Evolutionary conservation across 2,113 vertebrate genomes (phyloP).

Genomic region (Nicator chloris): DNA sequence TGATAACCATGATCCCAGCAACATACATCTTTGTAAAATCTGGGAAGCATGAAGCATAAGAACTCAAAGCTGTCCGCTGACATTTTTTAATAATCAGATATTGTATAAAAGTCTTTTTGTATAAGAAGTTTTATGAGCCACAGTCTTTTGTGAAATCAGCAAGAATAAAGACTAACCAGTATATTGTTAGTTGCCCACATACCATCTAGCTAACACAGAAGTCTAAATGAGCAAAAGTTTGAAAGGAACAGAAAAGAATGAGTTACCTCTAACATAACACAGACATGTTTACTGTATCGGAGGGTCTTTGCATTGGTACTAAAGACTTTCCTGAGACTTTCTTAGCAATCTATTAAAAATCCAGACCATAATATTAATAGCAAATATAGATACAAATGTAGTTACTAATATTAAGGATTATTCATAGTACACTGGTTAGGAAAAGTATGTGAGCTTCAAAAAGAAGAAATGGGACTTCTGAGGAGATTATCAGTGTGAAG

Average conservation of each 20-base stretch:
- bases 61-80: neutral
- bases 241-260: neutral
- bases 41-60: neutral
- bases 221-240: neutral
- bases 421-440: neutral
- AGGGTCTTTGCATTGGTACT: neutral
- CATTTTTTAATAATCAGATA: neutral
- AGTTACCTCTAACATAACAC: neutral
- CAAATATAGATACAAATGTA: neutral
- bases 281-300: neutral
- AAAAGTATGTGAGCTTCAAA: neutral
- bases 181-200: neutral
- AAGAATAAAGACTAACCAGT: neutral
- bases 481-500: neutral
- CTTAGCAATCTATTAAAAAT: neutral
- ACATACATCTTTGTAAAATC: conserved; percentile 6
- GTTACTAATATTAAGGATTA: neutral
- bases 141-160: neutral
- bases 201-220: neutral
- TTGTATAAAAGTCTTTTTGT: neutral
- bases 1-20: neutral
- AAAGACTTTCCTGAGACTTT: neutral
- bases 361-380: neutral
- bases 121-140: neutral
- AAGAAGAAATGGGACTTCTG: neutral